Evolutionary conservation across 2,113 vertebrate species (phyloP).

Genomic region (Ploceus nigricollis): DNA sequence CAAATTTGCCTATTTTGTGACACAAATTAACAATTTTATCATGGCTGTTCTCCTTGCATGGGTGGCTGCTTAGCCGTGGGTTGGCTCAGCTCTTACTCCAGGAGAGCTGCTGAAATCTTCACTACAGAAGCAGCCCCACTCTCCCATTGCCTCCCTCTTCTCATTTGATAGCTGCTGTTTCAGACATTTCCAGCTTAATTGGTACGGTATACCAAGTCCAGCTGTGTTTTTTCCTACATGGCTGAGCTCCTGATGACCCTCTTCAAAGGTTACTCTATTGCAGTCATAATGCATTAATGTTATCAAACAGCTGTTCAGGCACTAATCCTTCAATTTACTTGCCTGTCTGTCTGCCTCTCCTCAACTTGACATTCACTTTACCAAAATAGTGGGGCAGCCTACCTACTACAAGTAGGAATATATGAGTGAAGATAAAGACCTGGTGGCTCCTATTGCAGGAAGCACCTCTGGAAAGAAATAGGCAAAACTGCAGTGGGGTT

Average conservation of each 20-base stretch:
- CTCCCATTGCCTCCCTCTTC: not conserved
- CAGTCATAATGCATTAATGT: not conserved
- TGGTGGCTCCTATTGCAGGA: not conserved
- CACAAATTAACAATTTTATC: not conserved
- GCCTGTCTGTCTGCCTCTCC: not conserved
- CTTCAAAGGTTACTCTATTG: not conserved
- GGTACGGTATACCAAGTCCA: not conserved
- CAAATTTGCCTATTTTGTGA: not conserved
- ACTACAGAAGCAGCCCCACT: not conserved
- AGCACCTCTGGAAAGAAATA: not conserved
- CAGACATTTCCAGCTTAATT: not conserved
- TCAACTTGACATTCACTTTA: not conserved
- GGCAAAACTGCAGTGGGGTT: rapidly evolving
- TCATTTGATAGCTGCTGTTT: not conserved
- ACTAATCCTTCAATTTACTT: not conserved
- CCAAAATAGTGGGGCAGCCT: not conserved
- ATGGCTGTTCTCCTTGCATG: rapidly evolving
- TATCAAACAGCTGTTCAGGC: not conserved
- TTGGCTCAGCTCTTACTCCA: not conserved
- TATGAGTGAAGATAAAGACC: not conserved
- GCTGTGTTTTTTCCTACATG: not conserved
- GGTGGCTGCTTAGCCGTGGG: not conserved
- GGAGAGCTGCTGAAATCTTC: not conserved
- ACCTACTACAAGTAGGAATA: not conserved
- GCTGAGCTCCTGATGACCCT: not conserved